Base-by-base conservation (phyloP, 53 echinoderm and acorn worm species). In the Patiria pectinifera region DNA sequence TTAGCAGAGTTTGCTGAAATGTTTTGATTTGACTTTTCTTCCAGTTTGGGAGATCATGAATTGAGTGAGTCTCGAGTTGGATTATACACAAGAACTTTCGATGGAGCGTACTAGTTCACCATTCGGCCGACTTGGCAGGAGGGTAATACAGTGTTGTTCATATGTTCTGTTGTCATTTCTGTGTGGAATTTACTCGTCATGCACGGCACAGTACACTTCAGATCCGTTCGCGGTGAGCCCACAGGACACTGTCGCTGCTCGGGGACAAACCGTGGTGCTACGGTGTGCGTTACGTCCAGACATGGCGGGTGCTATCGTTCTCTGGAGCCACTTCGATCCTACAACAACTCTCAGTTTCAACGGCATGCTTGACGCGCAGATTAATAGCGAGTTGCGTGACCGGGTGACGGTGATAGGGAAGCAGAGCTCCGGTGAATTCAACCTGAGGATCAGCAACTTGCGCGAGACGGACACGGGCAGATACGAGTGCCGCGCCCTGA, bases 401-500 rank as follows among this genome's bases (percentile, higher is more conserved):
- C 90, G 94, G 49, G 83, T 77, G 76, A 46, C 77, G 0, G 59
- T 96, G 62, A 89, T 89, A 21, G 92, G 92, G 6, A 71, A 92
- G 62, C 78, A 80, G 58, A 84, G 62, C 21, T 44, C 60, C 3
- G 96, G 96, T 14, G 94, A 96, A 23, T 93, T 92, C 46, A 86
- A 96, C 45, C 85, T 96, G 23, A 93, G 88, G 88, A 93, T 96
- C 45, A 80, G 80, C 13, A 69, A 90, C 22, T 93, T 96, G 23
- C 87, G 84, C 24, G 78, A 63, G 82, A 22, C 79, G 49, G 96
- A 96, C 76, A 59, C 78, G 21, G 96, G 96, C 45, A 62, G 85
- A 19, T 96, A 96, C 82, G 87, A 85, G 49, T 96, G 96, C 78
- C 77, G 89, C 18, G 95, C 82, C 23, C 13, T 74, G 18, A 11